Evolutionary conservation across 2,888 invertebrate species (phyloP).

Genomic region (Pardosa pseudoannulata): DNA sequence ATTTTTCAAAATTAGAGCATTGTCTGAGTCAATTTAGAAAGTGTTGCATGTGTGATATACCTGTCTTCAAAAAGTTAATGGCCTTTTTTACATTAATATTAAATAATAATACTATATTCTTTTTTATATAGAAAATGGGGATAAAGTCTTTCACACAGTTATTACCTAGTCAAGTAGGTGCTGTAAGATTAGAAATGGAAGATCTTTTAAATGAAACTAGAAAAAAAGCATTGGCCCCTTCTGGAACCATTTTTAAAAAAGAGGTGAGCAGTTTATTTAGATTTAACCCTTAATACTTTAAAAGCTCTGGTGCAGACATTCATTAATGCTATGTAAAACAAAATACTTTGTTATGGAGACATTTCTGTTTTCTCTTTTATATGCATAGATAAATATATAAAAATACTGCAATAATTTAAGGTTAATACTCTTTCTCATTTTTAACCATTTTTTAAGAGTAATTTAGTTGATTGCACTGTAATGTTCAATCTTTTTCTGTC

Average conservation of each 20-base stretch:
- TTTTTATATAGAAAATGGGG: neutral
- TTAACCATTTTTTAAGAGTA: neutral
- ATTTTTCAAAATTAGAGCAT: too few species aligned
- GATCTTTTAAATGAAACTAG: slow-evolving; percentile 17
- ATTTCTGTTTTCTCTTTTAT: too few species aligned
- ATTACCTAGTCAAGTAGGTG: slow-evolving; percentile 17
- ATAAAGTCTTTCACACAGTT: slow-evolving; percentile 13
- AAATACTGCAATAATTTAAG: too few species aligned
- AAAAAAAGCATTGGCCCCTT: neutral
- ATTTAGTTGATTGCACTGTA: neutral
- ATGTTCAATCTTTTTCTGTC: neutral
- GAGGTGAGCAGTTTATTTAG: slow-evolving; percentile 11
- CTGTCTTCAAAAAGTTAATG: too few species aligned
- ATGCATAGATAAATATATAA: too few species aligned
- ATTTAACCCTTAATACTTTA: neutral
- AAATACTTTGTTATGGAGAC: too few species aligned
- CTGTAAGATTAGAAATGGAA: slow-evolving; percentile 29
- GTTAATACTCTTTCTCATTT: neutral
- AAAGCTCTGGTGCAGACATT: too few species aligned
- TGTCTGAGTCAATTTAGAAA: too few species aligned
- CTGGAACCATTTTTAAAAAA: neutral
- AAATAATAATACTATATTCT: too few species aligned
- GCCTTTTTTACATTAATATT: too few species aligned
- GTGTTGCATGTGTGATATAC: too few species aligned
- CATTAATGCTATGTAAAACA: too few species aligned